Evolutionary conservation across 2,888 invertebrate species (phyloP), one percentile per base, ranked within the genome.

Genomic region (Pasiphila rectangulata): DNA sequence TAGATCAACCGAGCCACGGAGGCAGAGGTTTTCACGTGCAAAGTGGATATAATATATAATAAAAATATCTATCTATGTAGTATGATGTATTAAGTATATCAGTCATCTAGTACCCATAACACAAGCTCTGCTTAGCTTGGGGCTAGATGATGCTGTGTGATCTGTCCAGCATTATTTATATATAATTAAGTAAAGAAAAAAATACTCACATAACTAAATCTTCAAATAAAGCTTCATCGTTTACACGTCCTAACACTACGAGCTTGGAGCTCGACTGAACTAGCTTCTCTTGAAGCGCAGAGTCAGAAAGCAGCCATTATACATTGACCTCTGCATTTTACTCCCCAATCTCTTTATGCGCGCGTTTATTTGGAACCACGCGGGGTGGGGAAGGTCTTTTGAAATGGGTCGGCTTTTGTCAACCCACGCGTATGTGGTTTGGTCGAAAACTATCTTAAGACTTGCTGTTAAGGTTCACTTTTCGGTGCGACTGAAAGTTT

Each of bases 171-270:
- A n/a, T n/a, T n/a, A n/a, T n/a, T n/a, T n/a, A n/a, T n/a, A n/a
- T n/a, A n/a, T n/a, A n/a, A n/a, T n/a, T n/a, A n/a, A n/a, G n/a
- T n/a, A 29, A 34, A 39, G 1, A 27, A 27, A 3, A 10, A 29
- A 56, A 55, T 63, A 77, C 81, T 82, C 51, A 81, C 81, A 67
- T 65, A 78, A 79, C 68, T 69, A 54, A 45, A 46, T 56, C 54
- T 63, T 51, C 47, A 43, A 47, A 36, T 47, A 64, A 59, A 58
- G 56, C 61, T 48, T 67, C 66, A 64, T 72, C 52, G 51, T 49
- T 45, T 24, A 45, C 32, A 56, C 72, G 74, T 71, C 66, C 58
- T 43, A 43, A 36, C 66, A 15, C 48, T 51, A 24, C 61, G 54
- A 45, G 51, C 59, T 57, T 57, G 67, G 51, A 63, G 69, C 67